phyloP scores from a whole-genome alignment of 2,797 vertebrate genomes.

The Morus bassanus region DNA sequence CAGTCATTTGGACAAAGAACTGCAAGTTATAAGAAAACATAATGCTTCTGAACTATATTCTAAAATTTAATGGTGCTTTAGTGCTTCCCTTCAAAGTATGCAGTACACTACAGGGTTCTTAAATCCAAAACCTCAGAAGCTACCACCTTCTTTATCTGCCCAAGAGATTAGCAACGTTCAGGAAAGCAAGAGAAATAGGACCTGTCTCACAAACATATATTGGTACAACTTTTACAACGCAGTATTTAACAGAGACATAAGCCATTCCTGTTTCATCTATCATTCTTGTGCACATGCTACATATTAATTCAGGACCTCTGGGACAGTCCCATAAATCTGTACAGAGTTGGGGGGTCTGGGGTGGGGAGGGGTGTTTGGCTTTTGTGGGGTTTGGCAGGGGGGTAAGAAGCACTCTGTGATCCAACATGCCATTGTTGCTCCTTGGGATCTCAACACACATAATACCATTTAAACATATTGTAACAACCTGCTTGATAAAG shows the following conservation, averaged over 20 bases:
- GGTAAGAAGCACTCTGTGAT: background rate
- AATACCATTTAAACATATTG: background rate
- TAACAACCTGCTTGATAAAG: background rate
- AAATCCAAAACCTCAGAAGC: conserved; percentile 6
- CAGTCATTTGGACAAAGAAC: background rate
- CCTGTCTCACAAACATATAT: background rate
- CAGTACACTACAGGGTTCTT: background rate
- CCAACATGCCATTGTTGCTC: background rate
- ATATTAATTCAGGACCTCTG: conserved; percentile 44
- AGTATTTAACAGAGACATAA: conserved; percentile 56
- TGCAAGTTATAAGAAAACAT: background rate
- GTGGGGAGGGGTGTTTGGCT: background rate
- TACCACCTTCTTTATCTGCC: background rate
- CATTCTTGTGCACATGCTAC: conserved; percentile 26
- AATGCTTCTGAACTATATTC: background rate
- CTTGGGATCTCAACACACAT: background rate
- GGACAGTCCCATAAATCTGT: conserved; percentile 53
- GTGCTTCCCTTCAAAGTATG: background rate
- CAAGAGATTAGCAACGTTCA: background rate
- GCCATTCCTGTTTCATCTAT: conserved; percentile 43
- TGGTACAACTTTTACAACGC: conserved; percentile 9
- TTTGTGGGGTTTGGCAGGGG: background rate
- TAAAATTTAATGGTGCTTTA: conserved; percentile 12
- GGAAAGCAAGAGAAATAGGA: conserved; percentile 22
- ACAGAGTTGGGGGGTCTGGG: background rate